phyloP scores from a whole-genome alignment of 30 jellyfish, hydroid and myxozoan species.

The Turritopsis rubra region DNA sequence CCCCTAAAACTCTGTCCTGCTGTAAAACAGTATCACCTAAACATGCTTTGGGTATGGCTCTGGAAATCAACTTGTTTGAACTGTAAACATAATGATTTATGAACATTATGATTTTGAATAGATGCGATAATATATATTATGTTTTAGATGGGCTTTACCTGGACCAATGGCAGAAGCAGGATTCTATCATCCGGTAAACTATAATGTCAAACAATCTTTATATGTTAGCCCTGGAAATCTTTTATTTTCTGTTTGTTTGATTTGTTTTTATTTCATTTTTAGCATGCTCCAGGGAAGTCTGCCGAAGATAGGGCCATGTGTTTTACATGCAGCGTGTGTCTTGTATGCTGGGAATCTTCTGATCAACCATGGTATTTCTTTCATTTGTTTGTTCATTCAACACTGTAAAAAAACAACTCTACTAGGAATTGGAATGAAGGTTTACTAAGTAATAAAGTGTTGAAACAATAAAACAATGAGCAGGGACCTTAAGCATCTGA shows the following conservation, averaged over 20 bases:
- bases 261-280: not conserved
- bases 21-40: too few species aligned
- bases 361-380: constrained; percentile 86
- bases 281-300: constrained; percentile 44
- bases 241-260: not conserved
- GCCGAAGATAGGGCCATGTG: constrained; percentile 91
- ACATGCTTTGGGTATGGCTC: too few species aligned
- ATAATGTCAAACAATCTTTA: not conserved
- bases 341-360: constrained; percentile 94
- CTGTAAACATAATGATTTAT: too few species aligned
- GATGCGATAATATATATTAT: too few species aligned
- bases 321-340: constrained; percentile 77
- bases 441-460: too few species aligned
- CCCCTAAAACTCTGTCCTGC: too few species aligned
- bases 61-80: too few species aligned
- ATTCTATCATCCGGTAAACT: constrained; percentile 84
- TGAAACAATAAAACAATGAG: too few species aligned
- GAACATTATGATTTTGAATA: too few species aligned
- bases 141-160: constrained; percentile 84
- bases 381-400: not conserved
- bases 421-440: too few species aligned
- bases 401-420: too few species aligned
- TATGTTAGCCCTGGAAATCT: not conserved
- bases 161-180: constrained; percentile 99
- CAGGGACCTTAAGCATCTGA: too few species aligned